A percentile compares a stretch with the other conserved stretches of the same genome.
These are phyloP conservation scores for Leptodactylus fuscus DNA, from an alignment of 2,113 vertebrate species.

Conservation along the genomic window DNA sequence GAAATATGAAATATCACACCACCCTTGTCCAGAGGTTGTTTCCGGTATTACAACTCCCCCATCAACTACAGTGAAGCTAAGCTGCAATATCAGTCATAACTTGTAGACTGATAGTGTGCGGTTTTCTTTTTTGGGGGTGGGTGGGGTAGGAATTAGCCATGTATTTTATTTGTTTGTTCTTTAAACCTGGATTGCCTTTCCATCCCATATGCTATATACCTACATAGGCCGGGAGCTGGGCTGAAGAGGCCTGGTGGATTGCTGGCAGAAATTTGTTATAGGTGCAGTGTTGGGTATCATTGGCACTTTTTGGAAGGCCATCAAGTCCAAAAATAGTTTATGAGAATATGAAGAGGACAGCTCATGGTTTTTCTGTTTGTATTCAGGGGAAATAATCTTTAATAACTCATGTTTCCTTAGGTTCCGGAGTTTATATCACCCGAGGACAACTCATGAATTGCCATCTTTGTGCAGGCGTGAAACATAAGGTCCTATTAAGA, in stretches of 20 bases:
- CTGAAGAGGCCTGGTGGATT: not conserved
- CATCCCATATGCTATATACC: too few relatives aligned
- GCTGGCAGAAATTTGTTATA: not conserved
- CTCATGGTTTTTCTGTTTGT: not conserved
- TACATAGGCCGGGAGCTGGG: too few relatives aligned
- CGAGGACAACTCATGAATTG: conserved; percentile 98
- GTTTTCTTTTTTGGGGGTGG: too few relatives aligned
- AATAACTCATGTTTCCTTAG: conserved; percentile 67
- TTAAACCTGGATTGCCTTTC: too few relatives aligned
- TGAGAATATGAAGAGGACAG: not conserved
- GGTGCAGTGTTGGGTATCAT: too few relatives aligned
- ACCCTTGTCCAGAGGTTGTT: too few relatives aligned
- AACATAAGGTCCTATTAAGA: conserved; percentile 93
- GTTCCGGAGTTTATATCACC: conserved; percentile 93
- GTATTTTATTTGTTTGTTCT: too few relatives aligned
- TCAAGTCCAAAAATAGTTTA: not conserved
- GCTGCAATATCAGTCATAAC: not conserved
- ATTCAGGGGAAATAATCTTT: conserved; percentile 6
- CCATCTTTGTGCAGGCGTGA: conserved; percentile 93
- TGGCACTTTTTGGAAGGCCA: not conserved
- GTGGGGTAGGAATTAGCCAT: not conserved
- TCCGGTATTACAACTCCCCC: too few relatives aligned
- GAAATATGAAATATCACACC: too few relatives aligned
- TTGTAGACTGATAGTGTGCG: too few relatives aligned
- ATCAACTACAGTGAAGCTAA: not conserved